Conservation (phyloP, 2,888 invertebrate species). For the Leptogaster cylindrica region DNA sequence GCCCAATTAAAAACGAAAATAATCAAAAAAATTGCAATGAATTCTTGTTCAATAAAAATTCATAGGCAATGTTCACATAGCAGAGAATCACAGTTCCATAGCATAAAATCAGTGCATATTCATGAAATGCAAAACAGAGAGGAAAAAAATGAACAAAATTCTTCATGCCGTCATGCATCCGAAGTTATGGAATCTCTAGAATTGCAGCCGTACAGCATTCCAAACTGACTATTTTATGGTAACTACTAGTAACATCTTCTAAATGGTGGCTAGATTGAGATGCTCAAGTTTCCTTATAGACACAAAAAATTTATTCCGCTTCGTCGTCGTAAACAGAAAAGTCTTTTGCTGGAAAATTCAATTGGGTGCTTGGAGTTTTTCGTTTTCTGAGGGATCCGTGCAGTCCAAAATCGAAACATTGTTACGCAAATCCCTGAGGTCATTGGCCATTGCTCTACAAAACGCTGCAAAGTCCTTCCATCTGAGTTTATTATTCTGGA, state of each 20-base stretch:
- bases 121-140: not conserved
- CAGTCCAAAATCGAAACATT: too few species aligned
- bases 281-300: too few species aligned
- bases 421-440: too few species aligned
- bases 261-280: constrained; percentile 13
- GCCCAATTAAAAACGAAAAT: too few species aligned
- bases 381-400: too few species aligned
- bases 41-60: too few species aligned
- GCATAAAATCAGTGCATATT: not conserved
- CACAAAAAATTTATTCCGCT: too few species aligned
- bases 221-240: not conserved
- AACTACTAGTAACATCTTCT: constrained; percentile 11
- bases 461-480: too few species aligned
- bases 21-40: too few species aligned
- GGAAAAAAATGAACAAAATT: constrained; percentile 12
- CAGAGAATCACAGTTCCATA: not conserved
- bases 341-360: not conserved
- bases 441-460: too few species aligned
- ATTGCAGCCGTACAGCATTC: constrained; percentile 5
- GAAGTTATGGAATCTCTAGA: constrained; percentile 4
- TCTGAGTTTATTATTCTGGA: too few species aligned
- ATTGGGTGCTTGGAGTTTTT: not conserved
- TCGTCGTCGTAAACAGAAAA: not conserved
- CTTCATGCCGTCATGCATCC: constrained; percentile 7
- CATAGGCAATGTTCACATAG: too few species aligned